Percentiles rank a stretch among this genome's conserved stretches.
Conservation (phyloP, 2,113 vertebrate species). For the Craseonycteris thonglongyai region DNA sequence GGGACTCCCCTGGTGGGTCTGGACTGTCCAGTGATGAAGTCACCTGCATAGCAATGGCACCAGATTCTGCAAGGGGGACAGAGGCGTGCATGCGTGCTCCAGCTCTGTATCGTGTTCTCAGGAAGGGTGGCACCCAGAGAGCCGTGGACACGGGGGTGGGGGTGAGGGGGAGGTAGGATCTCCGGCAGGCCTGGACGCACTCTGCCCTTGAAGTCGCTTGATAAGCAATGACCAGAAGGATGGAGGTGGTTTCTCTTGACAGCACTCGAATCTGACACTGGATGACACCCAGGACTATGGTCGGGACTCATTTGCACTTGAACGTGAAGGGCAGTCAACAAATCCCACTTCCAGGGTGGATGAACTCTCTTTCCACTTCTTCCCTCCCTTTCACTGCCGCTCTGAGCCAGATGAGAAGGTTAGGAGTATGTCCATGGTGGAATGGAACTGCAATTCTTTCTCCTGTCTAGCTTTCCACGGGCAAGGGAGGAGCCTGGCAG, state of each 20-base stretch:
- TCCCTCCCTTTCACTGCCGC: neutral
- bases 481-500: neutral
- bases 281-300: neutral
- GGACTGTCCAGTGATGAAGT: constrained; percentile 26
- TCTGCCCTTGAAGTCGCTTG: neutral
- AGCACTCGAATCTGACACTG: neutral
- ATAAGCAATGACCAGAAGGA: neutral
- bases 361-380: neutral
- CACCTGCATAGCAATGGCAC: constrained; percentile 39
- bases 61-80: neutral
- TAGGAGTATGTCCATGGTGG: neutral
- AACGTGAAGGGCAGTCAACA: neutral
- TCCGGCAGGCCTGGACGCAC: constrained; percentile 38
- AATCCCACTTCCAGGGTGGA: constrained; percentile 2
- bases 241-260: neutral
- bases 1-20: neutral
- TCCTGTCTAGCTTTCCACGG: neutral
- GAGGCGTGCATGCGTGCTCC: neutral
- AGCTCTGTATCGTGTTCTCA: neutral
- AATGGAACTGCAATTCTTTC: neutral
- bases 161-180: constrained; percentile 67
- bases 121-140: neutral
- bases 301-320: neutral
- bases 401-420: neutral
- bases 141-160: constrained; percentile 9